phyloP scores from a whole-genome alignment of 2,797 vertebrate genomes.

The Gorsachius magnificus region DNA sequence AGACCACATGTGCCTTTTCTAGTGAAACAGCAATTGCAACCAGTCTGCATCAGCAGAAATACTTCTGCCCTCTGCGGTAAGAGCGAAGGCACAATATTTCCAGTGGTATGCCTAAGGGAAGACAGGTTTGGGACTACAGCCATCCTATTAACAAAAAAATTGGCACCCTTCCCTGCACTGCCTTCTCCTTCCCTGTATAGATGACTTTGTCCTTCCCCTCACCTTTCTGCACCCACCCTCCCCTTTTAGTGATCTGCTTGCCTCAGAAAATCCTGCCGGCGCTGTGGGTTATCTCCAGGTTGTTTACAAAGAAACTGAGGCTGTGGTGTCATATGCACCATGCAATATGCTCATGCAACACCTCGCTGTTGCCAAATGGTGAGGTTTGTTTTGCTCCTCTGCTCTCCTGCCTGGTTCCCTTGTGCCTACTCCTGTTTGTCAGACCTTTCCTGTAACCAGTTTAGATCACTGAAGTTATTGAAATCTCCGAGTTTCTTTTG shows the following conservation, averaged over 20 bases:
- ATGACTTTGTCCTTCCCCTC: not conserved
- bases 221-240: not conserved
- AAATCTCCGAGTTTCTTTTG: not conserved
- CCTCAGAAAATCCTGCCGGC: not conserved
- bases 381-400: not conserved
- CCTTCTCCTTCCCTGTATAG: not conserved
- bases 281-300: not conserved
- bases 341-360: not conserved
- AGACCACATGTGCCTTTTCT: not conserved
- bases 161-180: not conserved
- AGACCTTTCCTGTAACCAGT: not conserved
- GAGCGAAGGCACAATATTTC: conserved; percentile 36
- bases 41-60: conserved; percentile 34
- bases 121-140: conserved; percentile 34
- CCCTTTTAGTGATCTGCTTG: not conserved
- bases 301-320: not conserved
- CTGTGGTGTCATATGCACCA: not conserved
- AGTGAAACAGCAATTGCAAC: not conserved
- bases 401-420: not conserved
- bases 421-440: not conserved
- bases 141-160: not conserved
- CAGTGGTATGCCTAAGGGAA: not conserved
- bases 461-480: not conserved
- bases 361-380: not conserved
- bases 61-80: not conserved